Evolutionary conservation across 1,140 invertebrate species (phyloP), one percentile per base, ranked within the genome.

Genomic region (Wiebesia pumilae): DNA sequence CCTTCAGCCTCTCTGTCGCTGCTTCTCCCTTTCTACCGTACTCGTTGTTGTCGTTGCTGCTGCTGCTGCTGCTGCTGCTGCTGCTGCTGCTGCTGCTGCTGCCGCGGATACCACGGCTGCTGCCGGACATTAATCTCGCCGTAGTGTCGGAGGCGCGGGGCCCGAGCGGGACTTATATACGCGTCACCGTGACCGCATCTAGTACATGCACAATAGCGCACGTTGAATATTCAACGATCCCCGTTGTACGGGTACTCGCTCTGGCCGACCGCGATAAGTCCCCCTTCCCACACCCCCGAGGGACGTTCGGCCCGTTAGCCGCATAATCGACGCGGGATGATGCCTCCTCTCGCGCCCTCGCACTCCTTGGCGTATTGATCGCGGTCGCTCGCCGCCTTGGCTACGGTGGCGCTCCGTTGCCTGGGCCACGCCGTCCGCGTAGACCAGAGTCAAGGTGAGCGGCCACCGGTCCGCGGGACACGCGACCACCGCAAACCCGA

Each of bases 51-150:
- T 14, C 10, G 67, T 75, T 75, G 69, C 73, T 75, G 81, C 81
- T 54, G 83, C 6, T 27, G 79, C 10, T 21, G 0, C 16, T 14
- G 47, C 77, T 6, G 47, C 10, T 12, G 62, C 24, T 3, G 1
- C 33, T 9, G 12, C 9, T 3, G 67, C 73, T 75, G 71, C 77
- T 62, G 71, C 83, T 62, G 65, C 3, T n/a, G 80, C 6, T 16
- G 0, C 7, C 14, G n/a, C 78, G 47, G 54, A 27, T 24, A 27
- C 27, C 14, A 47, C 43, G 6, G 65, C 77, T 35, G 47, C 35
- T 51, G 24, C 43, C 43, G 78, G 62, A 69, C 84, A 86, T 86
- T 81, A 86, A 86, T 86, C 82, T 86, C 79, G 54, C 84, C 67
- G 84, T 81, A 65, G 75, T 43, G 84, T 85, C 77, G 19, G 30